phyloP scores from a whole-genome alignment of 2,113 vertebrate species.

The Nothoprocta pentlandii region DNA sequence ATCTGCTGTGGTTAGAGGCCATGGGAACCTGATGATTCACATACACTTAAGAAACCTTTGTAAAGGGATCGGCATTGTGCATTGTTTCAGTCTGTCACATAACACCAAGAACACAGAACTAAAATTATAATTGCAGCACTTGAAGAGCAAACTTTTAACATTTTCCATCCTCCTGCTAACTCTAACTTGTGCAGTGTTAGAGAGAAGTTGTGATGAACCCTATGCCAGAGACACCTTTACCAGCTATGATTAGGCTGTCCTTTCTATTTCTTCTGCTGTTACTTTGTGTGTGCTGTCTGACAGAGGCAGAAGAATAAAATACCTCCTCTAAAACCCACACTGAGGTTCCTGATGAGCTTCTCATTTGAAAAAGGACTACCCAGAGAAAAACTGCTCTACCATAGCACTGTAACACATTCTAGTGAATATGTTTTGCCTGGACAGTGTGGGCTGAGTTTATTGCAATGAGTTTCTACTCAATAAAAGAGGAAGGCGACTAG shows the following conservation, averaged over 20 bases:
- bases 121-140: background rate
- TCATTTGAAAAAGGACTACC: background rate
- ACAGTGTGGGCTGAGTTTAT: background rate
- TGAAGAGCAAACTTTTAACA: background rate
- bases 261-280: background rate
- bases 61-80: background rate
- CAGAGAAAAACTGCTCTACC: background rate
- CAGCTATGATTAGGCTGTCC: background rate
- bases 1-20: slow-evolving; percentile 8
- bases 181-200: background rate
- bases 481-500: background rate
- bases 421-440: background rate
- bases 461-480: background rate
- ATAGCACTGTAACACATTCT: background rate
- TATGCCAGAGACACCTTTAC: background rate
- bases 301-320: background rate
- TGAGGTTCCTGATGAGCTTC: background rate
- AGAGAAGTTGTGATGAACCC: background rate
- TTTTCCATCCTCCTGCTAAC: background rate
- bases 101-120: background rate
- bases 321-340: background rate
- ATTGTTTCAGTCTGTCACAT: background rate
- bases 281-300: background rate
- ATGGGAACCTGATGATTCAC: background rate
- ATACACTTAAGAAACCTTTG: background rate